A percentile compares a stretch with the other conserved stretches of the same genome.
phyloP scores from a whole-genome alignment of 1,140 invertebrate species.

The Metaphire vulgaris region DNA sequence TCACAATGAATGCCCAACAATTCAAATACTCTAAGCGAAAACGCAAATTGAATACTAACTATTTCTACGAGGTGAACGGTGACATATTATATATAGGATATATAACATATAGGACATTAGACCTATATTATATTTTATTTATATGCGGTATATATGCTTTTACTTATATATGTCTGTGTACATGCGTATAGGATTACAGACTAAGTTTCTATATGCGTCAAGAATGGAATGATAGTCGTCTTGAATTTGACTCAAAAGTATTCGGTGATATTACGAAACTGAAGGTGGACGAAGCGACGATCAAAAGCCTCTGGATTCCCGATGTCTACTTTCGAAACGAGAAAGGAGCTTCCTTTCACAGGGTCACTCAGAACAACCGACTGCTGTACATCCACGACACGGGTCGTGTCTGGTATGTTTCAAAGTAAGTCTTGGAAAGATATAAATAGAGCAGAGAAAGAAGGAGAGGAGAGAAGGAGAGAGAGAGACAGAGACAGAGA shows the following conservation, averaged over 20 bases:
- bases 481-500: not conserved
- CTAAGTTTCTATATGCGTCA: conserved; percentile 48
- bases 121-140: not conserved
- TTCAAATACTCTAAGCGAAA: no score
- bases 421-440: conserved; percentile 35
- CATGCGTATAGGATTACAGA: conserved; percentile 50
- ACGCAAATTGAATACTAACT: no score
- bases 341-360: conserved; percentile 55
- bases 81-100: no score
- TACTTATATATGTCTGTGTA: no score
- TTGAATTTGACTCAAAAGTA: conserved; percentile 32
- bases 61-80: no score
- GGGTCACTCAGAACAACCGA: conserved; percentile 58
- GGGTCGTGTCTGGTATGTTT: conserved; percentile 49
- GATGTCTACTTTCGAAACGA: conserved; percentile 56
- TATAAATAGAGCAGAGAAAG: not conserved
- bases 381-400: conserved; percentile 60
- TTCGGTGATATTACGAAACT: conserved; percentile 30
- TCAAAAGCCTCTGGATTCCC: conserved; percentile 39
- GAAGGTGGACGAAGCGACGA: conserved; percentile 39
- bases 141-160: not conserved
- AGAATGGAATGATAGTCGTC: conserved; percentile 44
- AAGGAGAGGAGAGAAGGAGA: not conserved
- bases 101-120: not conserved
- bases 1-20: not conserved